Conservation (phyloP, 2,797 vertebrate genomes). For the Pseudocheirus occidentalis region DNA sequence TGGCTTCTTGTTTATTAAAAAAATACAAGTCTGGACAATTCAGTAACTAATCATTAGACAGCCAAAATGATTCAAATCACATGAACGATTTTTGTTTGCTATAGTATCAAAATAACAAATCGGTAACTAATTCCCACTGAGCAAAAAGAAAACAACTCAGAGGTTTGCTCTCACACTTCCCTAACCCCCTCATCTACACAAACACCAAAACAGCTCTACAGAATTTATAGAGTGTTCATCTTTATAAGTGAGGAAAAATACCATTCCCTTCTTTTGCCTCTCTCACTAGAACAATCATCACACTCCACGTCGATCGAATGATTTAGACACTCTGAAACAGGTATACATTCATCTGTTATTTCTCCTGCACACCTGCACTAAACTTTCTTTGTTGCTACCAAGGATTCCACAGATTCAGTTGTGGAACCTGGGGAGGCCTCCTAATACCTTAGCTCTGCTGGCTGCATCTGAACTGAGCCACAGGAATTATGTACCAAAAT, state of each 20-base stretch:
- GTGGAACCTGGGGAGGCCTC: constrained; percentile 60
- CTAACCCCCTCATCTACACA: background rate
- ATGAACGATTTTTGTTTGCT: constrained; percentile 52
- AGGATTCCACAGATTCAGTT: constrained; percentile 64
- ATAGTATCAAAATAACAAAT: constrained; percentile 1
- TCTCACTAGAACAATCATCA: constrained; percentile 61
- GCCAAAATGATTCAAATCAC: constrained; percentile 58
- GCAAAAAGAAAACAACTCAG: constrained; percentile 69
- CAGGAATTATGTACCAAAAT: constrained; percentile 32
- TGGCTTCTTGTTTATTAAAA: constrained; percentile 67
- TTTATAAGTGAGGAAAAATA: constrained; percentile 65
- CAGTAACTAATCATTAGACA: constrained; percentile 63
- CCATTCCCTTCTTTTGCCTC: constrained; percentile 29
- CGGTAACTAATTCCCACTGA: constrained; percentile 50
- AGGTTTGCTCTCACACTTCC: constrained; percentile 32
- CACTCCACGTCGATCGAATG: constrained; percentile 57
- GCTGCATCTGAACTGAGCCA: constrained; percentile 57
- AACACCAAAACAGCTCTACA: constrained; percentile 60
- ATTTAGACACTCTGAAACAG: constrained; percentile 28
- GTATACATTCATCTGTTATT: constrained; percentile 50
- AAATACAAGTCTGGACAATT: constrained; percentile 60
- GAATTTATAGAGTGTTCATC: constrained; percentile 52
- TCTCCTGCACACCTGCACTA: constrained; percentile 60
- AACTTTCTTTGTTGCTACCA: constrained; percentile 64
- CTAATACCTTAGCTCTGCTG: constrained; percentile 64